A percentile compares a stretch with the other conserved stretches of the same genome.
Evolutionary conservation across 2,797 vertebrate species (phyloP).

Genomic region (Urophycis tenuis): DNA sequence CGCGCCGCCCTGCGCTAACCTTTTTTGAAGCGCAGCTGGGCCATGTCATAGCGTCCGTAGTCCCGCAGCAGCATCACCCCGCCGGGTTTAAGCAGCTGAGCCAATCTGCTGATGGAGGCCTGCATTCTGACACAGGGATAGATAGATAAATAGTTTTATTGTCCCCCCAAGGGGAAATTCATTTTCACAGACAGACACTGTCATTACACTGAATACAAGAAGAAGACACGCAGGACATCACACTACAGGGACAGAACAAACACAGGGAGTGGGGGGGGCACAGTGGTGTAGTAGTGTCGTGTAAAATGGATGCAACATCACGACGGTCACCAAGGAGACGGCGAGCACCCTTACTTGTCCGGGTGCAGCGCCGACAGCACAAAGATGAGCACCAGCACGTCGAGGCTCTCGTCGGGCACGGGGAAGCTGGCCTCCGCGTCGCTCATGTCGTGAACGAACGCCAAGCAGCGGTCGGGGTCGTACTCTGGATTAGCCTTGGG

Average conservation of each 20-base stretch:
- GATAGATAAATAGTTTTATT: no score
- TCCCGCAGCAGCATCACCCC: slow-evolving; percentile 89
- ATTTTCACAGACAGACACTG: no score
- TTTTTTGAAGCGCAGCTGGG: slow-evolving; percentile 97
- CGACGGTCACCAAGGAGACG: not conserved
- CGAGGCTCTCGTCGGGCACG: slow-evolving; percentile 77
- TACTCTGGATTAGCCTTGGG: slow-evolving; percentile 82
- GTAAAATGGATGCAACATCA: not conserved
- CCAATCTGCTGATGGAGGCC: slow-evolving; percentile 71
- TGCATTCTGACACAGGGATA: slow-evolving; percentile 81
- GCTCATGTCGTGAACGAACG: slow-evolving; percentile 89
- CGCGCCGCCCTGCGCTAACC: slow-evolving; percentile 58
- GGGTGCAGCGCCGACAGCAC: slow-evolving; percentile 93
- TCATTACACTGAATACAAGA: no score
- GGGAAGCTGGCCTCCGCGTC: slow-evolving; percentile 76
- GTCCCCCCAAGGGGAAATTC: no score
- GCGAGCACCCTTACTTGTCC: slow-evolving; percentile 74
- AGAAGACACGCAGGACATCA: no score
- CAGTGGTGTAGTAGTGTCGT: not conserved
- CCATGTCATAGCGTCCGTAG: slow-evolving; percentile 95
- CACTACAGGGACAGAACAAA: no score
- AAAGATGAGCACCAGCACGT: slow-evolving; percentile 90
- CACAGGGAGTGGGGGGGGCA: no score
- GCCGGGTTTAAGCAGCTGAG: slow-evolving; percentile 82
- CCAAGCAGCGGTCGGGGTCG: slow-evolving; percentile 81